Conservation (phyloP, 2,888 invertebrate genomes). For the Didymodactylos carnosus region DNA sequence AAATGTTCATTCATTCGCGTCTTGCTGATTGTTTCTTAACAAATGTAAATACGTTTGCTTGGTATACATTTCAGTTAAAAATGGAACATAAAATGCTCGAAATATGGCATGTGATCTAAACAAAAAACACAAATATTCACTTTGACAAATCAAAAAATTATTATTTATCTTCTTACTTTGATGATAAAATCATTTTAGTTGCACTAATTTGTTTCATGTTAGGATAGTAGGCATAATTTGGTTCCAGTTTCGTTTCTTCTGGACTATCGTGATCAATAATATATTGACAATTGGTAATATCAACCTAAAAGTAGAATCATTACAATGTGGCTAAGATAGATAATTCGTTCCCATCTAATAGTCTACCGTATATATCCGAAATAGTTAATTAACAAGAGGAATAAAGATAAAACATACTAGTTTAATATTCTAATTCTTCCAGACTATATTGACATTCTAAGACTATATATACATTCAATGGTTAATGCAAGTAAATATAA, state of each 20-base stretch:
- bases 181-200: not conserved
- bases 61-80: not conserved
- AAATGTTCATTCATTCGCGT: too few species aligned
- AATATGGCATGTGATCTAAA: not conserved
- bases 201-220: not conserved
- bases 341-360: too few species aligned
- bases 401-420: not conserved
- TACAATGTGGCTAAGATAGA: too few species aligned
- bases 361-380: too few species aligned
- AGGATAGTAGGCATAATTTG: not conserved
- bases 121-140: not conserved
- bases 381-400: too few species aligned
- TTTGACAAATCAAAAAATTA: not conserved
- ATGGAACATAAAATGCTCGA: slow-evolving; percentile 9
- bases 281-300: slow-evolving; percentile 5
- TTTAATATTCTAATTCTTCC: not conserved
- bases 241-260: not conserved
- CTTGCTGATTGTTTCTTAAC: too few species aligned
- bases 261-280: slow-evolving; percentile 3
- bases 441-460: too few species aligned
- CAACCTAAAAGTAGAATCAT: too few species aligned
- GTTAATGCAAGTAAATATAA: too few species aligned
- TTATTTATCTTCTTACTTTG: not conserved
- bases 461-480: too few species aligned
- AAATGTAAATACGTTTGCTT: not conserved